phyloP scores from a whole-genome alignment of 2,113 vertebrate species.

The Epinephelus cyanopodus region DNA sequence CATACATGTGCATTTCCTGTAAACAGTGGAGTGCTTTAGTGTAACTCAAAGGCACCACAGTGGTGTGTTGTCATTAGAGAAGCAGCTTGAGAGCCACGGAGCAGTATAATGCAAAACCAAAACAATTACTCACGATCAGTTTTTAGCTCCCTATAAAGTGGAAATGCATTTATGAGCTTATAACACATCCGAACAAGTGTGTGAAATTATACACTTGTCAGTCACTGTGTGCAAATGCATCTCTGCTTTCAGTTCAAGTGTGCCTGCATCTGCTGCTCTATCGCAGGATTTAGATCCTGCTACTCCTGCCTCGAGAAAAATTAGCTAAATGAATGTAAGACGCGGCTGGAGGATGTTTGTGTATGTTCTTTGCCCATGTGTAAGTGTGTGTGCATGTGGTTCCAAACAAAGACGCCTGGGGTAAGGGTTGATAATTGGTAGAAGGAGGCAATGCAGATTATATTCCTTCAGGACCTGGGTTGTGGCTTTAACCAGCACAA shows the following conservation, averaged over 20 bases:
- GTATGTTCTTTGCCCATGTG: not conserved
- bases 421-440: slow-evolving; percentile 26
- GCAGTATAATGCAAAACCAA: slow-evolving; percentile 1
- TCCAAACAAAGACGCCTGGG: not conserved
- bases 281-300: slow-evolving; percentile 5
- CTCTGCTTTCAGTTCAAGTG: not conserved
- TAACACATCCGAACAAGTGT: not conserved
- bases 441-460: slow-evolving; percentile 12
- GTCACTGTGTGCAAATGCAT: not conserved
- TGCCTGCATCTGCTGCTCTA: not conserved
- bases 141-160: not conserved
- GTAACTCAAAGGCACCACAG: not conserved
- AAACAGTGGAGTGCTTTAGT: not conserved
- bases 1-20: not conserved
- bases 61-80: slow-evolving; percentile 2
- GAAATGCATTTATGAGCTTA: not conserved
- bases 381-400: not conserved
- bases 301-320: not conserved
- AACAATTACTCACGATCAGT: too few species aligned
- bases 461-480: not conserved
- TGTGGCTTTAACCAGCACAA: slow-evolving; percentile 17
- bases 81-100: slow-evolving; percentile 11
- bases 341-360: slow-evolving; percentile 11
- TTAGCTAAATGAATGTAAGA: not conserved
- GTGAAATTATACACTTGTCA: not conserved